These are phyloP conservation scores for Chirona hameri DNA, from an alignment of 2,888 invertebrate species.

Conservation along the genomic window DNA sequence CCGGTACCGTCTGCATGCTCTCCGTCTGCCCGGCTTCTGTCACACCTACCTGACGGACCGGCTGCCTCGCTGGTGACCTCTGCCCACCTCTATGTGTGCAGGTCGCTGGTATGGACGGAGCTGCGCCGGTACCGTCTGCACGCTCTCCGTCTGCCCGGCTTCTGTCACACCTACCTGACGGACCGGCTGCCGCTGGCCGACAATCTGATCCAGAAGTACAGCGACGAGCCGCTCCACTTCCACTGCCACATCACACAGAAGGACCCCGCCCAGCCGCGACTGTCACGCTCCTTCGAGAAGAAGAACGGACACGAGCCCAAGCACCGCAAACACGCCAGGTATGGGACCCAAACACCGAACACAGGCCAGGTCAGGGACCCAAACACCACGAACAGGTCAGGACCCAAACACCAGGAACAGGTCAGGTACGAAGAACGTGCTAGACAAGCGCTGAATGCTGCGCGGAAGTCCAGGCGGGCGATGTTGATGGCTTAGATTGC, in stretches of 20 bases:
- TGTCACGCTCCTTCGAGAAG: not conserved
- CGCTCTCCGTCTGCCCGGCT: constrained; percentile 39
- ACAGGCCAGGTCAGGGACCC: no score
- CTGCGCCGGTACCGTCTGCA: constrained; percentile 34
- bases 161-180: constrained; percentile 33
- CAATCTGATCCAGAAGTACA: not conserved
- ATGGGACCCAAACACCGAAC: not conserved
- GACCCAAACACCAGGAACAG: no score
- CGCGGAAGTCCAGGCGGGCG: no score
- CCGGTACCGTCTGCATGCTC: constrained; percentile 32
- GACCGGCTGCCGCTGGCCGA: constrained; percentile 33
- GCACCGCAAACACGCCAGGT: not conserved
- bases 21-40: constrained; percentile 39
- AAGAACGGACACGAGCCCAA: not conserved
- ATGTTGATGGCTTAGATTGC: no score
- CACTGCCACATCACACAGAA: constrained; percentile 25
- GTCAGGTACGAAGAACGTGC: no score
- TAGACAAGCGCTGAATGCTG: no score
- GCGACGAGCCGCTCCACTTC: constrained; percentile 11
- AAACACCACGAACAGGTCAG: no score
- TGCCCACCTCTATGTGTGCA: no score
- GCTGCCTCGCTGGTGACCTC: constrained; percentile 29
- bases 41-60: constrained; percentile 34
- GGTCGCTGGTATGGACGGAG: constrained; percentile 39
- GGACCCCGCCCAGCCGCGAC: constrained; percentile 22